These are phyloP conservation scores for Cochlearius cochlearius DNA, from an alignment of 2,113 vertebrate genomes.

Conservation along the genomic window DNA sequence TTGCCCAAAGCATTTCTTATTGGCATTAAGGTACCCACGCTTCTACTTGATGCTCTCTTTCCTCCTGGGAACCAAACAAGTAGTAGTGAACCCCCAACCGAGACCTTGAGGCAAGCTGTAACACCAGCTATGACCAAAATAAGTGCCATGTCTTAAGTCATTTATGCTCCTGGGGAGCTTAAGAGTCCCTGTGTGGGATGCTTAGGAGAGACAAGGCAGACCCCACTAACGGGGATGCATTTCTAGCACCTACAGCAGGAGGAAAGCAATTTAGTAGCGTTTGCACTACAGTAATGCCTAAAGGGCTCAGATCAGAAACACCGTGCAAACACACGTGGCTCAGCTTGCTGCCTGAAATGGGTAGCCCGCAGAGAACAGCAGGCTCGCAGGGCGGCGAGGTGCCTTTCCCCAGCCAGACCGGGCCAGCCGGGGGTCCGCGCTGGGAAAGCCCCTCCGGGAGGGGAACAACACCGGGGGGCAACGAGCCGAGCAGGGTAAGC, in stretches of 20 bases:
- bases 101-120: background rate
- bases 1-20: background rate
- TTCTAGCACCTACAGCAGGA: background rate
- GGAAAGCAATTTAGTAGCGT: background rate
- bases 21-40: background rate
- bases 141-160: background rate
- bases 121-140: background rate
- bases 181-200: background rate
- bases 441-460: background rate
- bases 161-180: background rate
- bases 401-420: background rate
- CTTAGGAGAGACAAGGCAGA: background rate
- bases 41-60: background rate
- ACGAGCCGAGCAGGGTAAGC: accelerated
- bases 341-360: background rate
- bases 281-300: background rate
- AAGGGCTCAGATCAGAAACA: background rate
- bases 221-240: background rate
- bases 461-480: accelerated
- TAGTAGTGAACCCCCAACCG: background rate
- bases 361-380: background rate
- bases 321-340: background rate
- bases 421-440: background rate
- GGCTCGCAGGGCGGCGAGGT: accelerated
- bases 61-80: background rate